Conservation (phyloP, 2,797 vertebrate genomes). For the Petrocephalus schoutedeni region DNA sequence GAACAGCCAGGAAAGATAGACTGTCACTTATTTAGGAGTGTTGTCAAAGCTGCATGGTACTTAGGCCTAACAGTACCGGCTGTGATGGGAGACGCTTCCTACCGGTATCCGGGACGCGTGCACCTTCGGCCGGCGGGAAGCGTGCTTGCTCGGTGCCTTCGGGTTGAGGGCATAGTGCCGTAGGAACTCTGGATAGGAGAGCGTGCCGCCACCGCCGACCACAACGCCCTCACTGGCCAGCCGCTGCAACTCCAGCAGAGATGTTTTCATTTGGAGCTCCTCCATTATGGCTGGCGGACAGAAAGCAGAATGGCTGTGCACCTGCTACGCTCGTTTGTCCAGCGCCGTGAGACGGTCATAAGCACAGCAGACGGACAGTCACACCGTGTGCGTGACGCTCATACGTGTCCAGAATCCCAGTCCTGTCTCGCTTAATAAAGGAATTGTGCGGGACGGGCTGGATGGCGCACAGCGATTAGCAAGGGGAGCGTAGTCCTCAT, state of each 20-base stretch:
- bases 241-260: slow-evolving; percentile 52
- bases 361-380: neutral
- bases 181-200: slow-evolving; percentile 64
- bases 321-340: neutral
- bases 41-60: neutral
- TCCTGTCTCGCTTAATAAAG: neutral
- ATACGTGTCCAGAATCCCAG: neutral
- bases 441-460: neutral
- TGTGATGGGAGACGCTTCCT: neutral
- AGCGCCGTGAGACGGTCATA: neutral
- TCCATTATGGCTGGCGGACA: slow-evolving; percentile 48
- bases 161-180: slow-evolving; percentile 57
- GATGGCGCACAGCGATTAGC: neutral
- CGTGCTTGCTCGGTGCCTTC: slow-evolving; percentile 40
- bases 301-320: neutral
- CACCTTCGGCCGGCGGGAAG: slow-evolving; percentile 33
- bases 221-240: slow-evolving; percentile 55
- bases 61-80: neutral
- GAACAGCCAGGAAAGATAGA: neutral
- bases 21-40: neutral
- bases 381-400: neutral
- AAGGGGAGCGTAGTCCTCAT: neutral
- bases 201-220: slow-evolving; percentile 39
- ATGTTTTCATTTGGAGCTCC: slow-evolving; percentile 49
- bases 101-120: slow-evolving; percentile 41